Base-by-base conservation (phyloP, 2,888 invertebrate genomes). In the Merodon equestris region DNA sequence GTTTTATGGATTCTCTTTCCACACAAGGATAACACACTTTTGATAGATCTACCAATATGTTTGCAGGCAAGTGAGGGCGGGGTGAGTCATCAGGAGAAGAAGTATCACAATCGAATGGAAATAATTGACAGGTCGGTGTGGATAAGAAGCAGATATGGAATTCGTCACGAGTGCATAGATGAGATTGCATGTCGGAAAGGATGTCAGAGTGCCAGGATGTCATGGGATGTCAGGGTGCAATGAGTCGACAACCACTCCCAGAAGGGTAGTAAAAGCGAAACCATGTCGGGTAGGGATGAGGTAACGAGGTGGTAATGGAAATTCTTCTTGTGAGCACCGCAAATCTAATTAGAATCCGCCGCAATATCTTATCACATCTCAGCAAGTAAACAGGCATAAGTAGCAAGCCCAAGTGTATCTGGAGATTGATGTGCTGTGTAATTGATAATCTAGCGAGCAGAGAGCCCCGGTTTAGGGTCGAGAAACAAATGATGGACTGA, bases 1-100 rank as follows among this genome's bases (percentile, higher is more conserved):
- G 74, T 70, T 79, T 74, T 79, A 79, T 79, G 79, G 79, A 70
- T 74, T 79, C 74, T n/a, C 68, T 68, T 74, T 68, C 74, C 54
- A 64, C 68, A 63, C 42, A 68, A 40, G 68, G 74, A 74, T 68
- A 79, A 74, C 73, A 74, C 63, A 64, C 18, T 73, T 73, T 74
- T 68, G 58, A 63, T 79, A 73, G 51, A 58, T 53, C 17, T 53
- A 58, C 36, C 47, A 27, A 70, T 70, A 51, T 60, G 51, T 36
- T 54, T 4, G n/a, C n/a, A n/a, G n/a, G n/a, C n/a, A n/a, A n/a
- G n/a, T n/a, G n/a, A n/a, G n/a, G n/a, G n/a, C n/a, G 68, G 53
- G 68, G 74, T 79, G 79, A 79, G 58, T 79, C 64, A 74, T 58
- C 60, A 64, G 9, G 12, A 36, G 58, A 58, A 40, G 44, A 36